phyloP scores from a whole-genome alignment of 2,797 vertebrate species.

The Tarsius wallacei region DNA sequence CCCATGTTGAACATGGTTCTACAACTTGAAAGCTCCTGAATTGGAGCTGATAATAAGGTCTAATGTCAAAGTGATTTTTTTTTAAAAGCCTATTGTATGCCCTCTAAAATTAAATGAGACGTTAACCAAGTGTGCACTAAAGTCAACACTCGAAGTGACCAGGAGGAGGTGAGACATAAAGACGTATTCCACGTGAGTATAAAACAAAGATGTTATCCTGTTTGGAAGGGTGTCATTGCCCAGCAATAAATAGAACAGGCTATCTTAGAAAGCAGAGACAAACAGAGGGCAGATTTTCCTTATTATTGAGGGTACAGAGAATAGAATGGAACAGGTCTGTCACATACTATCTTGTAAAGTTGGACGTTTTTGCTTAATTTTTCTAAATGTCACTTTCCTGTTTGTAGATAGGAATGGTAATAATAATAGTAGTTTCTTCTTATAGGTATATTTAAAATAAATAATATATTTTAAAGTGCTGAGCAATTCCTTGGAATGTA shows the following conservation, averaged over 20 bases:
- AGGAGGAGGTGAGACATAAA: not conserved
- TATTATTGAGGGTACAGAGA: fast-evolving
- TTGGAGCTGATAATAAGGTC: not conserved
- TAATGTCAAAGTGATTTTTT: not conserved
- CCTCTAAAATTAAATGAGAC: not conserved
- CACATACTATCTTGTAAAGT: not conserved
- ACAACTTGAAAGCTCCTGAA: not conserved
- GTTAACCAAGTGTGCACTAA: not conserved
- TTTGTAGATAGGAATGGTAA: not conserved
- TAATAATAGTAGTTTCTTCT: not conserved
- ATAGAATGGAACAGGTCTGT: not conserved
- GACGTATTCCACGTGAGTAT: not conserved
- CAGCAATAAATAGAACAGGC: not conserved
- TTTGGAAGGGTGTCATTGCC: not conserved
- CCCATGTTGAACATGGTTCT: not conserved
- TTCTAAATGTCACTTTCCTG: not conserved
- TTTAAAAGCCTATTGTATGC: not conserved
- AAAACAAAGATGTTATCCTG: not conserved
- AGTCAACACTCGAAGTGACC: not conserved
- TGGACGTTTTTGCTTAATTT: not conserved
- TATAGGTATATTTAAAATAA: not conserved
- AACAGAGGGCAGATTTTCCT: not conserved
- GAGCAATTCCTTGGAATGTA: not conserved
- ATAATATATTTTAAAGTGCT: not conserved
- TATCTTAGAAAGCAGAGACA: not conserved